phyloP scores from a whole-genome alignment of 2,888 invertebrate genomes.

The Lasioglossum lativentre region DNA sequence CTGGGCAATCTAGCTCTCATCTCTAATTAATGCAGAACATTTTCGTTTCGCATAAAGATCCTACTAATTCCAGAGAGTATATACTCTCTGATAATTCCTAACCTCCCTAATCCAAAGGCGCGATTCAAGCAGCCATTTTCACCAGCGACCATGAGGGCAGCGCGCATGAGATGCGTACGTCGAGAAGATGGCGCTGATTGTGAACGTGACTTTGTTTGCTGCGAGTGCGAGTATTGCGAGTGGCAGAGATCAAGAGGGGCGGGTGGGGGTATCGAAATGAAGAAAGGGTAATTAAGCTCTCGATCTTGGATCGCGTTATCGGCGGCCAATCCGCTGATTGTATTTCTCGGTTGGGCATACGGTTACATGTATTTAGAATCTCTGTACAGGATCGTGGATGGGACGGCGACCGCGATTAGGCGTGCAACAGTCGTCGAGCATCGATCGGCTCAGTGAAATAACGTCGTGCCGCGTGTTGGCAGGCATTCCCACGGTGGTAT shows the following conservation, averaged over 20 bases:
- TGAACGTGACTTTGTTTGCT: neutral
- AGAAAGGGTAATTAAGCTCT: constrained; percentile 47
- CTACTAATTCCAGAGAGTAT: no score
- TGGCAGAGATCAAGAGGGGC: neutral
- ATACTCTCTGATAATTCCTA: no score
- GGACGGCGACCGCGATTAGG: constrained; percentile 38
- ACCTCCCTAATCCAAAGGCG: neutral
- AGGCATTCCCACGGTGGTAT: constrained; percentile 34
- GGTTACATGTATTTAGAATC: constrained; percentile 23
- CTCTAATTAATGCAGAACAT: no score
- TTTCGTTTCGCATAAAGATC: no score
- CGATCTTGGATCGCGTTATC: constrained; percentile 49
- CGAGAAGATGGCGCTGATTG: neutral
- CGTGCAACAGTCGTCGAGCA: constrained; percentile 36
- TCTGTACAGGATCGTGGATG: constrained; percentile 22
- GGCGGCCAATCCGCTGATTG: constrained; percentile 51
- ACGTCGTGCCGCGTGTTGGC: constrained; percentile 33
- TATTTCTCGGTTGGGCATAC: constrained; percentile 25
- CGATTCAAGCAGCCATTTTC: neutral
- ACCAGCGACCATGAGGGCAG: neutral
- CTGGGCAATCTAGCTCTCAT: no score
- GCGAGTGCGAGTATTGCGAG: no score
- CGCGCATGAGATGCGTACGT: neutral
- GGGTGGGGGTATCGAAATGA: constrained; percentile 12
- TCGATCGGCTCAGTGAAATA: constrained; percentile 48